These are phyloP conservation scores for Bombyx mandarina DNA, from an alignment of 1,140 invertebrate genomes.

Conservation along the genomic window DNA sequence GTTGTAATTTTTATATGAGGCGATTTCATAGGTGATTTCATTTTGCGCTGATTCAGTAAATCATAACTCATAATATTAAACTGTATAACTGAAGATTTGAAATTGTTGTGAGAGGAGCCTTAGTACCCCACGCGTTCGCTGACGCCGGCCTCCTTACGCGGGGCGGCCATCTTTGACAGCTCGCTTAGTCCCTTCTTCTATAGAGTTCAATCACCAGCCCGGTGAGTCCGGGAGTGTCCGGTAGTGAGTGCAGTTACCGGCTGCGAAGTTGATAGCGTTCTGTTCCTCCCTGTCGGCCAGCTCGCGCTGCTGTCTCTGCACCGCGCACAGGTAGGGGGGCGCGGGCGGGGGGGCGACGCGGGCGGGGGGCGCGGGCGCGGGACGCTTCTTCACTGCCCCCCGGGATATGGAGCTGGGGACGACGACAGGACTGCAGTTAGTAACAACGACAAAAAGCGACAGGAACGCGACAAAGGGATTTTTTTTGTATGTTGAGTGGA, in stretches of 20 bases:
- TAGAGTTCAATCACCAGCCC: too few relatives aligned
- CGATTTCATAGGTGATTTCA: too few relatives aligned
- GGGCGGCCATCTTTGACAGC: too few relatives aligned
- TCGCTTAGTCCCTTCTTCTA: too few relatives aligned
- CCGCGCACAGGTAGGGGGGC: constrained; percentile 22
- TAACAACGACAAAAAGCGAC: constrained; percentile 3
- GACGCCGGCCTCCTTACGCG: too few relatives aligned
- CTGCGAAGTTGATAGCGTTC: constrained; percentile 28
- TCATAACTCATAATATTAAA: too few relatives aligned
- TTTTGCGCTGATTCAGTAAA: too few relatives aligned
- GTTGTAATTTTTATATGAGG: too few relatives aligned
- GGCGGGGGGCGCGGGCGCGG: constrained; percentile 31
- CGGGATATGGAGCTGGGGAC: constrained; percentile 11
- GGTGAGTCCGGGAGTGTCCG: too few relatives aligned
- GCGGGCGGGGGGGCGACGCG: neutral
- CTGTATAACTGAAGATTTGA: too few relatives aligned
- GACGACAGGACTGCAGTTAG: neutral
- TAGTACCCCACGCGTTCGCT: too few relatives aligned
- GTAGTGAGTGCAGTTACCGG: constrained; percentile 9
- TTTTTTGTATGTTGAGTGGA: neutral
- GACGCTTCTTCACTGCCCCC: constrained; percentile 43
- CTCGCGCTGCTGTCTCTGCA: constrained; percentile 30
- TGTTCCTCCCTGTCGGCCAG: constrained; percentile 23
- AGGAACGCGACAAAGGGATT: neutral
- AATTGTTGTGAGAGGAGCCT: too few relatives aligned